Conservation (phyloP, 2,113 vertebrate species). For the Sclerurus mexicanus region DNA sequence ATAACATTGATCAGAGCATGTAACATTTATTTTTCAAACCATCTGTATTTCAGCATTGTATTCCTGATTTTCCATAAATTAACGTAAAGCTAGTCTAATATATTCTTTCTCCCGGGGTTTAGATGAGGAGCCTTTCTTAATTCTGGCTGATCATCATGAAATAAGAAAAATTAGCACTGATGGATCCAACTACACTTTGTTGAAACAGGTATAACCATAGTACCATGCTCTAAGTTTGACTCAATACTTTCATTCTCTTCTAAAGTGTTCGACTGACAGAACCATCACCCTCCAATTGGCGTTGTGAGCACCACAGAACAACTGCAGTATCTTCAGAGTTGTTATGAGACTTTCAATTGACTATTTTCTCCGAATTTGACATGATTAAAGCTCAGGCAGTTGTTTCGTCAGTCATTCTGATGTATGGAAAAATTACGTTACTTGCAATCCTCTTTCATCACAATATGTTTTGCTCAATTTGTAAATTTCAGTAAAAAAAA, state of each 20-base stretch:
- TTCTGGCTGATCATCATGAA: constrained; percentile 97
- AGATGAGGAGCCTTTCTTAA: constrained; percentile 96
- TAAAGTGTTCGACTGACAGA: constrained; percentile 16
- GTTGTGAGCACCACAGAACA: background rate
- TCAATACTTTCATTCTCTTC: constrained; percentile 23
- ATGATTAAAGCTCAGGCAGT: constrained; percentile 27
- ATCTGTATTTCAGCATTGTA: constrained; percentile 61
- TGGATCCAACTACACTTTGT: constrained; percentile 95
- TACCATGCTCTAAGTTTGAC: constrained; percentile 56
- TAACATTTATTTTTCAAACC: constrained; percentile 65
- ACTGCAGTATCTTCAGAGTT: constrained; percentile 5
- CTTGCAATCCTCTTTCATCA: background rate
- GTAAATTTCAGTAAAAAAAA: background rate
- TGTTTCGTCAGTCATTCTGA: constrained; percentile 32
- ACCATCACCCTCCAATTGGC: constrained; percentile 2
- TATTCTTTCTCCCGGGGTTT: constrained; percentile 67
- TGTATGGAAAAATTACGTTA: background rate
- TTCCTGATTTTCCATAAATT: constrained; percentile 68
- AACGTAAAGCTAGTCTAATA: constrained; percentile 58
- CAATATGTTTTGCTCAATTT: background rate
- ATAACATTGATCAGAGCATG: constrained; percentile 63
- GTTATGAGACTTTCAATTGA: background rate
- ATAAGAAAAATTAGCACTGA: constrained; percentile 97
- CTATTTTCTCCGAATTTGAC: background rate
- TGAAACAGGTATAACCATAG: constrained; percentile 90